phyloP scores from a whole-genome alignment of 1,140 invertebrate species.

The Zophobas morio region DNA sequence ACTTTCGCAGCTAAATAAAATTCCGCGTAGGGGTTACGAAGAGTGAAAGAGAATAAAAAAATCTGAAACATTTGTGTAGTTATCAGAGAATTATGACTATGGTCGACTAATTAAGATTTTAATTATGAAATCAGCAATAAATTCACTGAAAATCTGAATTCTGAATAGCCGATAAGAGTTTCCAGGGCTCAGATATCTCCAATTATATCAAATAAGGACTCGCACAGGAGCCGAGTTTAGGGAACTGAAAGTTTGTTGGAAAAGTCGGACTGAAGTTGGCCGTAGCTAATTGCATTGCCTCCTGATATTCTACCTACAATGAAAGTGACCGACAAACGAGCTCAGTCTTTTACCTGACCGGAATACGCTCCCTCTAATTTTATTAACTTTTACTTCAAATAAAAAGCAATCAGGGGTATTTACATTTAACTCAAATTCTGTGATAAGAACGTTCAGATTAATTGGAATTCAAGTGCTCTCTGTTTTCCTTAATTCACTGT shows the following conservation, averaged over 20 bases:
- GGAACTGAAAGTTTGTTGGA: slow-evolving; percentile 51
- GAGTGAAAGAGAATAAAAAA: slow-evolving; percentile 13
- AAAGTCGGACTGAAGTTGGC: slow-evolving; percentile 50
- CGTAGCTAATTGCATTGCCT: slow-evolving; percentile 55
- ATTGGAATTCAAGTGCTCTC: too few relatives aligned
- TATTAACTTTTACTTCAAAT: slow-evolving; percentile 43
- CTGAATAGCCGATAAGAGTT: slow-evolving; percentile 55
- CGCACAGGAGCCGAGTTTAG: slow-evolving; percentile 38
- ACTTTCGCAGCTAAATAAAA: slow-evolving; percentile 32
- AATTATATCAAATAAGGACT: slow-evolving; percentile 57
- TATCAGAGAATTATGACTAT: slow-evolving; percentile 25
- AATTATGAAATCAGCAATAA: slow-evolving; percentile 54
- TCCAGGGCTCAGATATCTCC: slow-evolving; percentile 52
- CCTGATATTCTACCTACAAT: slow-evolving; percentile 55
- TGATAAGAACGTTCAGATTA: slow-evolving; percentile 5
- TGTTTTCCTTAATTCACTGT: too few relatives aligned
- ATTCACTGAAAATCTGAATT: slow-evolving; percentile 49
- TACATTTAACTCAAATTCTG: slow-evolving; percentile 36
- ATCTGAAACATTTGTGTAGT: slow-evolving; percentile 36
- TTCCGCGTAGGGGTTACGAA: neutral
- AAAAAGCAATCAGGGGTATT: slow-evolving; percentile 32
- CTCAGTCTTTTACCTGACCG: slow-evolving; percentile 45
- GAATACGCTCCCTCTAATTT: slow-evolving; percentile 47
- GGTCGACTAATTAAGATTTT: slow-evolving; percentile 50
- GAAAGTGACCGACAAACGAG: slow-evolving; percentile 50